Evolutionary conservation across 2,113 vertebrate species (phyloP).

Genomic region (Prochilodus magdalenae): DNA sequence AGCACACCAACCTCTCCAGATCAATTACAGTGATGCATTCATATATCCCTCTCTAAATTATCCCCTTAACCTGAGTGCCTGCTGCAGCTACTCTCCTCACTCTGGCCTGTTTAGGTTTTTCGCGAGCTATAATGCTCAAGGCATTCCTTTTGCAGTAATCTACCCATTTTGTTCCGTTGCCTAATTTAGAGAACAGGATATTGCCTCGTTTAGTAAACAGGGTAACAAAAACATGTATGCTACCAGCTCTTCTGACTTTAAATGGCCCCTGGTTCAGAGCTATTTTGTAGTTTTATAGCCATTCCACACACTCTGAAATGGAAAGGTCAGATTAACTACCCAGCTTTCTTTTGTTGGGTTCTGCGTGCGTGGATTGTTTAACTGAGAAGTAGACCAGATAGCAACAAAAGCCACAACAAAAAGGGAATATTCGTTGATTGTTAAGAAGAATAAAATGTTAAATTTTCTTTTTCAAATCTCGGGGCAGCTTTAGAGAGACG

Average conservation of each 20-base stretch:
- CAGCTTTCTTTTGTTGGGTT: background rate
- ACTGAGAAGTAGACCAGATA: background rate
- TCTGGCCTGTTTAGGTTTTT: background rate
- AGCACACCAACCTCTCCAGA: conserved; percentile 4
- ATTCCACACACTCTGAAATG: background rate
- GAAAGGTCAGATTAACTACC: too few relatives aligned
- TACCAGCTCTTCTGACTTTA: background rate
- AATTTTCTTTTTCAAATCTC: too few relatives aligned
- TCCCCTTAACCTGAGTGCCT: background rate
- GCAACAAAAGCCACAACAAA: too few relatives aligned
- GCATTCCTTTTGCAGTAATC: background rate
- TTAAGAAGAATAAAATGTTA: too few relatives aligned
- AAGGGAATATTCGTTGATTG: too few relatives aligned
- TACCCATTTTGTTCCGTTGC: background rate
- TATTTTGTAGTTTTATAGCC: background rate
- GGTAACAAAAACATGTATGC: background rate
- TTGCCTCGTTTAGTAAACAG: conserved; percentile 11
- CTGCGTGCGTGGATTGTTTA: too few relatives aligned
- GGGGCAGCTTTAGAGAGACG: too few relatives aligned
- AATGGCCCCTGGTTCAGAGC: background rate
- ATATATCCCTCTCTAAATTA: conserved; percentile 29
- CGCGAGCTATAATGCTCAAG: background rate
- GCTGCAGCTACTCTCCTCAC: background rate
- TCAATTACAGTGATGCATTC: conserved; percentile 37
- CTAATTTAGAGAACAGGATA: conserved; percentile 17